Base-by-base conservation (phyloP, 2,888 invertebrate genomes). In the Cordilura impudica region DNA sequence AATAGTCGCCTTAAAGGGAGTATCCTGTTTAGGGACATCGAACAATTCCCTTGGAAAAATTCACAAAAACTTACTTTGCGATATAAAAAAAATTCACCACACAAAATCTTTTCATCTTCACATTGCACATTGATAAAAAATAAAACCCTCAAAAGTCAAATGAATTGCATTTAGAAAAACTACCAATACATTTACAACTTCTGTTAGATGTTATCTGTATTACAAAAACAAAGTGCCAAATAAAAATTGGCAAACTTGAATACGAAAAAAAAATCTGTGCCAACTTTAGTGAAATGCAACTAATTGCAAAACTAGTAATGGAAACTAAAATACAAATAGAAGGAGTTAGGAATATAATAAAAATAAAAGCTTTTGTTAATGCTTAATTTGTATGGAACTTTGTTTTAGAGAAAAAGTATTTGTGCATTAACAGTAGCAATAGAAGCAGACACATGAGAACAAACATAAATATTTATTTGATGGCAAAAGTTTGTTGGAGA, bases 211-310 rank as follows among this genome's bases (percentile, higher is more conserved):
- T 43, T 18, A 26, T 53, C 43, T 65, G 0, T 43, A 43, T 8
- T 23, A 66, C 23, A 3, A 58, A 58, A 31, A 7, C 14, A 58
- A n/a, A 58, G 21, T 49, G 45, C 47, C 58, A 58, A 69, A 58
- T 49, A 12, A 35, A n/a, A 49, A 47, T 69, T 67, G 21, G 19
- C 14, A 56, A 43, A 8, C 45, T 69, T 23, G 31, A 53, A 53
- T 16, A 14, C n/a, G 54, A 4, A n/a, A 7, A 21, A 58, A 26
- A 31, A 18, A 45, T 54, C 26, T 47, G 1, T 58, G 56, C 56
- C 56, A 69, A 58, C 23, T 58, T 31, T 56, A 56, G 31, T 56
- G 49, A 69, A 47, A 35, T 58, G 23, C 58, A 69, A 69, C 35
- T 69, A 58, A 69, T 58, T 69, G 58, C 35, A 49, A 6, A 18